Conservation (phyloP, 2,888 invertebrate species). For the Cosmorhoe ocellata region DNA sequence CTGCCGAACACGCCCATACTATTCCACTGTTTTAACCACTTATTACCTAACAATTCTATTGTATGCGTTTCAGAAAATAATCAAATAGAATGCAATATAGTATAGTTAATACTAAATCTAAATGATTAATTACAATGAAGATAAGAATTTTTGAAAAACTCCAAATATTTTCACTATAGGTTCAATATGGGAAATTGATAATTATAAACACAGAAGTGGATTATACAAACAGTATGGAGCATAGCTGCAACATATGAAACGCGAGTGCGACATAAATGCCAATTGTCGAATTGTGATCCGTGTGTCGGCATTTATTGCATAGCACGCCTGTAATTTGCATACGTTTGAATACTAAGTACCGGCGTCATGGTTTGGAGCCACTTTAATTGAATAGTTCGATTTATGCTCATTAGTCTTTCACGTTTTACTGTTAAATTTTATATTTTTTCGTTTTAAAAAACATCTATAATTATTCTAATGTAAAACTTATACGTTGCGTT, state of each 20-base stretch:
- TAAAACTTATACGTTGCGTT: no score
- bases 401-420: constrained; percentile 47
- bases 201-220: neutral
- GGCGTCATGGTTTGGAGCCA: constrained; percentile 73
- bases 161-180: no score
- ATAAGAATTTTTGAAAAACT: no score
- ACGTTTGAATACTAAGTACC: constrained; percentile 81
- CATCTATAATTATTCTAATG: no score
- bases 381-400: constrained; percentile 80
- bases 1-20: constrained; percentile 56
- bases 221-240: constrained; percentile 6
- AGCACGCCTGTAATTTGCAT: constrained; percentile 81
- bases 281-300: constrained; percentile 81
- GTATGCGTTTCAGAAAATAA: neutral
- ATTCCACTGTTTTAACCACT: constrained; percentile 45
- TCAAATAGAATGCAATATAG: neutral
- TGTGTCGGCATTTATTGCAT: constrained; percentile 81
- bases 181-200: no score
- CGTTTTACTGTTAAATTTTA: constrained; percentile 22
- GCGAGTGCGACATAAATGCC: constrained; percentile 73
- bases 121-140: no score
- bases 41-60: constrained; percentile 5
- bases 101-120: no score
- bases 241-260: constrained; percentile 46
- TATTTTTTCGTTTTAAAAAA: constrained; percentile 5